These are phyloP conservation scores for Orchestes rusci DNA, from an alignment of 2,888 invertebrate species.

Conservation along the genomic window DNA sequence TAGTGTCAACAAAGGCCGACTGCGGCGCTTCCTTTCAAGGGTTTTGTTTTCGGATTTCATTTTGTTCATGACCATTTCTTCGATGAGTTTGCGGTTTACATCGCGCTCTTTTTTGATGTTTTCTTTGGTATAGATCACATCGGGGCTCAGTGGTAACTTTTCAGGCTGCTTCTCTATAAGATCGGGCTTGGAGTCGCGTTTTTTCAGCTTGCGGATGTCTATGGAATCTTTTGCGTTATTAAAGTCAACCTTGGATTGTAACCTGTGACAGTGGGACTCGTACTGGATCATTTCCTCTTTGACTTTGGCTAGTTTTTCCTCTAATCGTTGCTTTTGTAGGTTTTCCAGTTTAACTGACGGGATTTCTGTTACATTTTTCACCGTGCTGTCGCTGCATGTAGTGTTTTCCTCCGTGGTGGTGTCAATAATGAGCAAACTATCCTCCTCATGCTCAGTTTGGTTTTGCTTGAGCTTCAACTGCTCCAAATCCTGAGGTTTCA, in stretches of 20 bases:
- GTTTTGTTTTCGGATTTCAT: constrained; percentile 61
- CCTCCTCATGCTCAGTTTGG: constrained; percentile 49
- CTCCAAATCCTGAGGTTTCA: constrained; percentile 36
- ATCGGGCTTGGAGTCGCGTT: constrained; percentile 42
- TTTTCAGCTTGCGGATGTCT: constrained; percentile 53
- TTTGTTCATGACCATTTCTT: constrained; percentile 76
- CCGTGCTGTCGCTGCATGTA: constrained; percentile 41
- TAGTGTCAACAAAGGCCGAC: constrained; percentile 27
- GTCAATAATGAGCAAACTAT: constrained; percentile 51
- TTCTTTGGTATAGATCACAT: constrained; percentile 46
- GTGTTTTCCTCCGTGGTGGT: constrained; percentile 56
- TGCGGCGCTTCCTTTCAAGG: constrained; percentile 50
- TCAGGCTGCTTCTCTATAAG: constrained; percentile 37
- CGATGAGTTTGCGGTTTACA: constrained; percentile 75
- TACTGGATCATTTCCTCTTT: constrained; percentile 39
- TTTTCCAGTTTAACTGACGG: constrained; percentile 25
- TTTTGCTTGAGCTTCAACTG: constrained; percentile 36
- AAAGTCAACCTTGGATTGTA: constrained; percentile 63
- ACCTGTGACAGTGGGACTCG: constrained; percentile 57
- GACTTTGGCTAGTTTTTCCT: constrained; percentile 31
- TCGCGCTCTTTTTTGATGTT: constrained; percentile 73
- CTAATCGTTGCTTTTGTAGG: constrained; percentile 33
- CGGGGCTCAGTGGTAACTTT: constrained; percentile 29
- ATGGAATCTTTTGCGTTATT: constrained; percentile 63
- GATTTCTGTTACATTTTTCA: constrained; percentile 40